phyloP scores from a whole-genome alignment of 2,888 invertebrate species.

The Listrodromus nycthemerus region DNA sequence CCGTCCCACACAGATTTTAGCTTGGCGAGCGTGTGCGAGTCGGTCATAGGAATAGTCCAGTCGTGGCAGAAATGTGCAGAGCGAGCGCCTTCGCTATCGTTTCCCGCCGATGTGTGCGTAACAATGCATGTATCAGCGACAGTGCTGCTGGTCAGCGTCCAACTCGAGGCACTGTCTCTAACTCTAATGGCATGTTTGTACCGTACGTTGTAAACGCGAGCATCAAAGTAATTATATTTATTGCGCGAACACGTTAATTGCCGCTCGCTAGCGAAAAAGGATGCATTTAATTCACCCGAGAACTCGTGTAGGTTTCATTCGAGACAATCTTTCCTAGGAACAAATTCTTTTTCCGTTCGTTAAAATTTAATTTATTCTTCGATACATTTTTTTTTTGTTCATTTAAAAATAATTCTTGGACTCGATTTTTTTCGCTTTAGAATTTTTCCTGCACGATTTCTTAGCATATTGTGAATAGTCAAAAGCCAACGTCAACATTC shows the following conservation, averaged over 20 bases:
- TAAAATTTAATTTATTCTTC: too few relatives aligned
- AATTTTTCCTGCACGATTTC: too few relatives aligned
- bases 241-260: background rate
- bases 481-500: too few relatives aligned
- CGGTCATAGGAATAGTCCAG: constrained; percentile 55
- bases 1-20: constrained; percentile 47
- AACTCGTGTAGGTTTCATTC: background rate
- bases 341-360: too few relatives aligned
- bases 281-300: background rate
- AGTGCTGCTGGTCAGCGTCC: constrained; percentile 11
- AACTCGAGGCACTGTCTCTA: background rate
- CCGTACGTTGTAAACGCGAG: background rate
- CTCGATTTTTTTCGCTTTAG: too few relatives aligned
- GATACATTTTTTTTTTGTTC: too few relatives aligned
- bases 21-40: constrained; percentile 29
- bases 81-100: background rate
- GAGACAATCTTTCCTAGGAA: too few relatives aligned
- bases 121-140: constrained; percentile 1
- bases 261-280: too few relatives aligned
- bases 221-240: background rate
- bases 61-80: background rate
- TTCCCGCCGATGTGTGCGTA: background rate
- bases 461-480: too few relatives aligned
- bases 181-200: background rate
- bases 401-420: too few relatives aligned